Conservation (phyloP, 2,888 invertebrate genomes). For the Tuta absoluta region DNA sequence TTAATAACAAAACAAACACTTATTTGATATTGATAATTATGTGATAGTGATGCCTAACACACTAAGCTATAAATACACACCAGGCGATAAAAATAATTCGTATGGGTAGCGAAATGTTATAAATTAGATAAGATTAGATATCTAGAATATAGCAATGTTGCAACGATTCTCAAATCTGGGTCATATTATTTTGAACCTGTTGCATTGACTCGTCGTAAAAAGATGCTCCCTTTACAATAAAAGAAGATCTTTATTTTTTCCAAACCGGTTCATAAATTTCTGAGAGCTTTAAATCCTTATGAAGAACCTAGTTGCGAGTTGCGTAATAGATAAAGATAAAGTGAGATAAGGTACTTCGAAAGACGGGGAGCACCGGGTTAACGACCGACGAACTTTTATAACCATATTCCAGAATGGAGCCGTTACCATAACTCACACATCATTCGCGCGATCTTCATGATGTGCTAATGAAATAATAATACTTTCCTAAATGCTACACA, state of each 20-base stretch:
- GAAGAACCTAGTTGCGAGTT: constrained; percentile 4
- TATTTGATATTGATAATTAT: not conserved
- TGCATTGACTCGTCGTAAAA: not conserved
- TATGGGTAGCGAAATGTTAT: not conserved
- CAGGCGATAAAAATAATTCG: not conserved
- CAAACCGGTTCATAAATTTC: not conserved
- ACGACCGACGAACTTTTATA: constrained; percentile 48
- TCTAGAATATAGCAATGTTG: not conserved
- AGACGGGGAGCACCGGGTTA: constrained; percentile 41
- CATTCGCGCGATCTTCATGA: constrained; percentile 30
- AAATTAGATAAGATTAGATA: constrained; percentile 1
- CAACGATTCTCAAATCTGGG: not conserved
- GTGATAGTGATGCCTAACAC: not conserved
- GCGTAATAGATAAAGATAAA: constrained; percentile 26
- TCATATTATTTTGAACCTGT: not conserved
- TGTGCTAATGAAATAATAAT: constrained; percentile 30
- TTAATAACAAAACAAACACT: not conserved
- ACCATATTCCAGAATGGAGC: constrained; percentile 41
- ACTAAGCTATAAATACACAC: too few relatives aligned
- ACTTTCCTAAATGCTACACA: constrained; percentile 27
- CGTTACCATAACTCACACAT: constrained; percentile 44
- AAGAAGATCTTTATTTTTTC: not conserved
- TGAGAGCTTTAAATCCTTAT: not conserved
- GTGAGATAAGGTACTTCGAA: constrained; percentile 32
- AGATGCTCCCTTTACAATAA: not conserved